Percentiles rank a stretch among this genome's conserved stretches.
Conservation (phyloP, 2,113 vertebrate genomes). For the Trogon melanurus region DNA sequence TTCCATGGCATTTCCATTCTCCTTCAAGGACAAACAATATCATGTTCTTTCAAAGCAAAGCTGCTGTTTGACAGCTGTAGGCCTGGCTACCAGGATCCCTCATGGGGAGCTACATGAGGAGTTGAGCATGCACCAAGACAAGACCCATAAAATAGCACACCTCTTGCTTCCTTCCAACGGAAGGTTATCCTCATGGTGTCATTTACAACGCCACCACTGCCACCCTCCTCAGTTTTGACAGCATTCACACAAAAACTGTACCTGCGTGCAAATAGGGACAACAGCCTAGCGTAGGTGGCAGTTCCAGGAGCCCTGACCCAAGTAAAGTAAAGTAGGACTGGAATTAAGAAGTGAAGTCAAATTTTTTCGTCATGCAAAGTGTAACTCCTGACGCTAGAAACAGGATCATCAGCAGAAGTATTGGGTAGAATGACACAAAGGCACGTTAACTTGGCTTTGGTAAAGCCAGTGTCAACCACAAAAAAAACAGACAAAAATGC, state of each 20-base stretch:
- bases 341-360: background rate
- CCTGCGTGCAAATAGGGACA: fast-evolving
- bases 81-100: background rate
- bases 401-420: fast-evolving
- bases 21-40: background rate
- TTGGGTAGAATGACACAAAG: background rate
- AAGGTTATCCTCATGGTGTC: background rate
- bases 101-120: fast-evolving
- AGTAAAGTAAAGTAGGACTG: background rate
- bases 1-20: background rate
- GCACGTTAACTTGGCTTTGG: fast-evolving
- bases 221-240: background rate
- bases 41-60: background rate
- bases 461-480: background rate
- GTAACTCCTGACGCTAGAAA: fast-evolving
- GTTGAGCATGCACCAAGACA: background rate
- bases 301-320: background rate
- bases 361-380: background rate
- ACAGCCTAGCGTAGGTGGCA: background rate
- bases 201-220: too few species aligned
- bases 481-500: background rate
- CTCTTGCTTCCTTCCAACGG: background rate
- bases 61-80: background rate
- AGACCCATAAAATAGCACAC: background rate
- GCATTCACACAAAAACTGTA: fast-evolving